Evolutionary conservation across 2,113 vertebrate genomes (phyloP), one percentile per base, ranked within the genome.

Genomic region (Plectropomus leopardus): DNA sequence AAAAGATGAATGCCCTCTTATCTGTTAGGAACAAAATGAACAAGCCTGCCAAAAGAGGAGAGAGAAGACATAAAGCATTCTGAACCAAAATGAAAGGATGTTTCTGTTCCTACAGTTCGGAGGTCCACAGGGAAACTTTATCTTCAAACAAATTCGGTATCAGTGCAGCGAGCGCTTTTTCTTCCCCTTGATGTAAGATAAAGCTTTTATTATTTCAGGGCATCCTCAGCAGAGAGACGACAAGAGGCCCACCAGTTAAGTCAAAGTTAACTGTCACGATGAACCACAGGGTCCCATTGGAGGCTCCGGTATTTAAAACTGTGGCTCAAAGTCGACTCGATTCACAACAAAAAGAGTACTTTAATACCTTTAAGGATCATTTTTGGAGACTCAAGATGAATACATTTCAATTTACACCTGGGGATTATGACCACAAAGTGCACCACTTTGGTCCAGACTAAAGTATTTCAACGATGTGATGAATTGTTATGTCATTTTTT

Each of bases 1-100:
- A 91, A 90, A 89, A 65, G 82, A 92, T 90, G 86, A 93, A 92
- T 90, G 80, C 32, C 67, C 81, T 88, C 84, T 91, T 91, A 92
- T 92, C 92, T 90, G 73, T 51, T 74, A 72, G 82, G 61, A 86
- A 84, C 76, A 64, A 92, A 92, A 88, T 83, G 68, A 92, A 89
- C 77, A 73, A 66, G 55, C 60, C 74, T 78, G 87, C 70, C 83
- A 76, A 80, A n/a, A 78, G 72, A 85, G 82, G 83, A 84, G 69
- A 63, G 81, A 76, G 76, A 67, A 47, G 71, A 58, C 76, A 79
- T 65, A 53, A 83, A 73, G 58, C 59, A 64, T 60, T 68, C 34
- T 75, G 50, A 80, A 77, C 80, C 59, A 5, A 34, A 78, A 75
- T 80, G 54, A 83, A 89, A 79, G 51, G 54, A 72, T 42, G 48